A percentile compares a stretch with the other conserved stretches of the same genome.
phyloP scores from a whole-genome alignment of 2,113 vertebrate genomes.

The Casuarius casuarius region DNA sequence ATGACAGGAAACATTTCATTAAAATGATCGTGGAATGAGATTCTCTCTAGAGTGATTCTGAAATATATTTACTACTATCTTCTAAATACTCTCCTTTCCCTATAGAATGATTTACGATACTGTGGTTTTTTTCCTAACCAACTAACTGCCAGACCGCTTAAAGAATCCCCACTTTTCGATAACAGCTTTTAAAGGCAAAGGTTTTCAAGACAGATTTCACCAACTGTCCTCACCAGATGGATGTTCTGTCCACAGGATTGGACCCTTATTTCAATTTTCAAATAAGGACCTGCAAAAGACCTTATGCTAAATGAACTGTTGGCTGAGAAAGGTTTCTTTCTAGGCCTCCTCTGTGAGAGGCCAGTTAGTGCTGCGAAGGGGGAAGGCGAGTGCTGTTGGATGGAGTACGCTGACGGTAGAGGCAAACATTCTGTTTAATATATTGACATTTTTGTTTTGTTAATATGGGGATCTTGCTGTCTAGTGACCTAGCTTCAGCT shows the following conservation, averaged over 20 bases:
- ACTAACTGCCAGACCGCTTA: neutral
- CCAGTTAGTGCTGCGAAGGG: neutral
- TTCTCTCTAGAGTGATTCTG: neutral
- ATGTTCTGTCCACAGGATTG: neutral
- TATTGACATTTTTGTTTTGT: neutral
- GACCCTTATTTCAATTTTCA: too few relatives aligned
- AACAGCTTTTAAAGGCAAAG: neutral
- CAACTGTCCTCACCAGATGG: neutral
- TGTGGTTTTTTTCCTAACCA: neutral
- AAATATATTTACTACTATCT: neutral
- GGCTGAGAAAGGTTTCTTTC: neutral
- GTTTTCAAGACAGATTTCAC: neutral
- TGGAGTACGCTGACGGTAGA: fast-evolving
- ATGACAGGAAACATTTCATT: neutral
- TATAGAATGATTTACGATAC: neutral
- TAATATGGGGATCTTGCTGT: neutral
- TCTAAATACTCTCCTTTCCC: neutral
- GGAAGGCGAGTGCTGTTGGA: neutral
- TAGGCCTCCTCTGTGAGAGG: neutral
- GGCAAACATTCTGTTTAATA: neutral
- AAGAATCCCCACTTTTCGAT: neutral
- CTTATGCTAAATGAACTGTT: neutral
- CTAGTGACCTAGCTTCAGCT: neutral
- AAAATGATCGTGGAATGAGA: neutral
- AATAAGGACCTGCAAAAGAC: neutral